These are phyloP conservation scores for Muraenolepis orangiensis DNA, from an alignment of 2,797 vertebrate genomes.

Conservation along the genomic window DNA sequence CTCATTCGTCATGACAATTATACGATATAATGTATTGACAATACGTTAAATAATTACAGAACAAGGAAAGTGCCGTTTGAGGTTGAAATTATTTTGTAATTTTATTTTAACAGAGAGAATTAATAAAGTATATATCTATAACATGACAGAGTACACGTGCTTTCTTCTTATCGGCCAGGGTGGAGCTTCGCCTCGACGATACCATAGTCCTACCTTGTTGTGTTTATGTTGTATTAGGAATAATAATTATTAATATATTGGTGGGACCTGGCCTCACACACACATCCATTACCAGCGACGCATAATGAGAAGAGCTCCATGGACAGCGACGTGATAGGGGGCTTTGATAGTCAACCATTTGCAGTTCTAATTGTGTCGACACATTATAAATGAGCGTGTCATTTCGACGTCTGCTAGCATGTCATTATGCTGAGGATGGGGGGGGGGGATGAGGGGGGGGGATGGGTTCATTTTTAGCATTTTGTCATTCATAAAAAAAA, in stretches of 20 bases:
- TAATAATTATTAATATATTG: neutral
- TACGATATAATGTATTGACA: slow-evolving; percentile 74
- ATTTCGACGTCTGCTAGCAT: neutral
- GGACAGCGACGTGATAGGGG: neutral
- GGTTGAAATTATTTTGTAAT: slow-evolving; percentile 86
- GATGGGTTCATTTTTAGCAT: neutral
- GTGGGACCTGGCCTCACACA: neutral
- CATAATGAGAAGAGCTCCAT: neutral
- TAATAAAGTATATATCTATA: slow-evolving; percentile 87
- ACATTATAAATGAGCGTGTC: neutral
- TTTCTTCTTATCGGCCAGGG: slow-evolving; percentile 2
- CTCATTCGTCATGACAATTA: slow-evolving; percentile 77
- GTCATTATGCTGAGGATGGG: no score
- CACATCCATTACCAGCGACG: neutral
- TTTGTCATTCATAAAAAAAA: neutral
- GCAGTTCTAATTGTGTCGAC: neutral
- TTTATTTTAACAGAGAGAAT: slow-evolving; percentile 86
- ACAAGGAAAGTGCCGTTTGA: slow-evolving; percentile 78
- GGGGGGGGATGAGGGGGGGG: no score
- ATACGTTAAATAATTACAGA: slow-evolving; percentile 73
- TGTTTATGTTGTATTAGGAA: neutral
- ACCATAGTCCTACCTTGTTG: neutral
- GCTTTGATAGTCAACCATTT: neutral
- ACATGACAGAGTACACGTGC: slow-evolving; percentile 60
- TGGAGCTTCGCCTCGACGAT: neutral